Evolutionary conservation across 2,797 vertebrate genomes (phyloP).

Genomic region (Pipistrellus kuhlii): DNA sequence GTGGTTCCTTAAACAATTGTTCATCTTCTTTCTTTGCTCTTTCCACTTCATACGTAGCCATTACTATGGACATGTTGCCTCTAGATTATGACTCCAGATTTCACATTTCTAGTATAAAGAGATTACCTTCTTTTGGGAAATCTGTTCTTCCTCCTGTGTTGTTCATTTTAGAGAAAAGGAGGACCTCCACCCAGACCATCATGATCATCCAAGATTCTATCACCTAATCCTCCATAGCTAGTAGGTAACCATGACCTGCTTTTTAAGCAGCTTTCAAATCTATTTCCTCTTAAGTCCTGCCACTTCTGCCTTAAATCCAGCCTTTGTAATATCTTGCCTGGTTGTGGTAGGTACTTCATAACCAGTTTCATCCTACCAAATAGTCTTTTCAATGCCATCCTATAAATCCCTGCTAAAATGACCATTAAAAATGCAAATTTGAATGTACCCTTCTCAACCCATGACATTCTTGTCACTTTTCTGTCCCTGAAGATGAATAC

Average conservation of each 20-base stretch:
- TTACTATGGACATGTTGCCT: not conserved
- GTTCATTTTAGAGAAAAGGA: not conserved
- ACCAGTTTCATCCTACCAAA: not conserved
- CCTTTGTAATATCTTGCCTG: not conserved
- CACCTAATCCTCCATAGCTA: not conserved
- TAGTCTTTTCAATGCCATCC: not conserved
- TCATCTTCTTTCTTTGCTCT: not conserved
- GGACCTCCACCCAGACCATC: not conserved
- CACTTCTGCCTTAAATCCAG: not conserved
- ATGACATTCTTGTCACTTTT: not conserved
- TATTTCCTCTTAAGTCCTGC: not conserved
- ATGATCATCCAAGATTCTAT: not conserved
- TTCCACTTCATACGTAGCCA: not conserved
- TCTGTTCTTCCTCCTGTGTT: not conserved
- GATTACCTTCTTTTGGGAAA: not conserved
- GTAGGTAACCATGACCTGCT: not conserved
- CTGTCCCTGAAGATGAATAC: not conserved
- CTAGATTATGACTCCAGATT: not conserved
- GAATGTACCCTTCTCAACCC: not conserved
- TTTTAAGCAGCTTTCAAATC: conserved; percentile 4
- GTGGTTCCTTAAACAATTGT: not conserved
- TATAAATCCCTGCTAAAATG: not conserved
- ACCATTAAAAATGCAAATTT: conserved; percentile 9
- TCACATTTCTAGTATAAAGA: not conserved
- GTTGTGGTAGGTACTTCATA: not conserved